Evolutionary conservation across 2,888 invertebrate genomes (phyloP).

Genomic region (Amaurobius ferox): DNA sequence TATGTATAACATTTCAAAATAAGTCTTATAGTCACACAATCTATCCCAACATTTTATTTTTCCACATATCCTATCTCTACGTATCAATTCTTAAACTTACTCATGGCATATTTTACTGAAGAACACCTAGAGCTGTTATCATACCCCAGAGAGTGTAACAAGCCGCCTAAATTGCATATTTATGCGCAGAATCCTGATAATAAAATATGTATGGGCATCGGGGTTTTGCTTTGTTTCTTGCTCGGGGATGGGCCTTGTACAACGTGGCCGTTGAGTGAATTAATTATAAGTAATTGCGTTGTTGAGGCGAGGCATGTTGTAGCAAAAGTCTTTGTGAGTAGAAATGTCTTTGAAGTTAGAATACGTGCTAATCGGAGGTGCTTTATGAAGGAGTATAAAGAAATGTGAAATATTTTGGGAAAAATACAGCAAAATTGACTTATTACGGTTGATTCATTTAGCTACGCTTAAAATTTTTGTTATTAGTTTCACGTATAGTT

Average conservation of each 20-base stretch:
- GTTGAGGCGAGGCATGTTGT: background rate
- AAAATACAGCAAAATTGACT: too few species aligned
- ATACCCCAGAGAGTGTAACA: background rate
- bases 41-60: slow-evolving; percentile 5
- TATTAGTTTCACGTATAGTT: too few species aligned
- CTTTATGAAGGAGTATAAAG: too few species aligned
- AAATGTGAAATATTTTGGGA: too few species aligned
- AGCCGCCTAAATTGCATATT: background rate
- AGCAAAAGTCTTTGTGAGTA: background rate
- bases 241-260: background rate
- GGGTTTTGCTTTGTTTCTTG: background rate
- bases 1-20: too few species aligned
- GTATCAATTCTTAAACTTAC: background rate
- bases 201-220: background rate
- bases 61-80: slow-evolving; percentile 3
- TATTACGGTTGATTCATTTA: too few species aligned
- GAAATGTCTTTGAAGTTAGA: too few species aligned
- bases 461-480: too few species aligned
- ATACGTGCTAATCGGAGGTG: too few species aligned
- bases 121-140: background rate
- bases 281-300: slow-evolving; percentile 11
- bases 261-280: background rate
- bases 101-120: background rate
- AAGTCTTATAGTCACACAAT: slow-evolving; percentile 23
- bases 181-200: background rate